These are phyloP conservation scores for Cantharis flavilabris DNA, from an alignment of 2,888 invertebrate genomes.

Conservation along the genomic window DNA sequence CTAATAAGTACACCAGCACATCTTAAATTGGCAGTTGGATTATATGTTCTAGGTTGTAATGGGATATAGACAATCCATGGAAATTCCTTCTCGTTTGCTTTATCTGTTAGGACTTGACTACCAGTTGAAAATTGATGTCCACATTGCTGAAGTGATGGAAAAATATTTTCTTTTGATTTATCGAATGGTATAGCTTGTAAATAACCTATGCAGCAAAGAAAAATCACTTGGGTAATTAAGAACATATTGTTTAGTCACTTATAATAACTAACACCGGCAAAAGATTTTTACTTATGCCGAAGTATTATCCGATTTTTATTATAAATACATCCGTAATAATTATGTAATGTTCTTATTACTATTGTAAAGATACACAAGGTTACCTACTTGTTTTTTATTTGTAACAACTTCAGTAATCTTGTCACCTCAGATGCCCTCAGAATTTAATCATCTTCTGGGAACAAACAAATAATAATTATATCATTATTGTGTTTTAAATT, in stretches of 20 bases:
- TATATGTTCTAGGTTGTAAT: not conserved
- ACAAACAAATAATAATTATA: too few species aligned
- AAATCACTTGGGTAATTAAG: not conserved
- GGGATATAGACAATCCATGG: conserved; percentile 17
- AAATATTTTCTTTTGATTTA: not conserved
- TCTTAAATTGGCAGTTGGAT: conserved; percentile 8
- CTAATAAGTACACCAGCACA: conserved; percentile 13
- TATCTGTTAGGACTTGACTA: not conserved
- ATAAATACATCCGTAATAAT: not conserved
- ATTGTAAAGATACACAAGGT: not conserved
- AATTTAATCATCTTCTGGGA: too few species aligned
- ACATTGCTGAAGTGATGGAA: not conserved
- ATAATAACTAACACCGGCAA: not conserved
- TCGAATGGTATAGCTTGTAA: not conserved
- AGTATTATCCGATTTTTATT: too few species aligned
- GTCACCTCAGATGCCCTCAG: too few species aligned
- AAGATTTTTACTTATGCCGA: not conserved
- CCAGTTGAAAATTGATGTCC: not conserved
- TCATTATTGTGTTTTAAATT: too few species aligned
- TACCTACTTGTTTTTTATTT: not conserved
- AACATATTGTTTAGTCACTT: not conserved
- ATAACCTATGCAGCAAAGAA: not conserved
- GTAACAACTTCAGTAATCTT: not conserved
- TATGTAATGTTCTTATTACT: not conserved
- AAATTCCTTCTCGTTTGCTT: conserved; percentile 1